These are phyloP conservation scores for Rhinichthys osculus DNA, from an alignment of 2,797 vertebrate genomes.

Conservation along the genomic window DNA sequence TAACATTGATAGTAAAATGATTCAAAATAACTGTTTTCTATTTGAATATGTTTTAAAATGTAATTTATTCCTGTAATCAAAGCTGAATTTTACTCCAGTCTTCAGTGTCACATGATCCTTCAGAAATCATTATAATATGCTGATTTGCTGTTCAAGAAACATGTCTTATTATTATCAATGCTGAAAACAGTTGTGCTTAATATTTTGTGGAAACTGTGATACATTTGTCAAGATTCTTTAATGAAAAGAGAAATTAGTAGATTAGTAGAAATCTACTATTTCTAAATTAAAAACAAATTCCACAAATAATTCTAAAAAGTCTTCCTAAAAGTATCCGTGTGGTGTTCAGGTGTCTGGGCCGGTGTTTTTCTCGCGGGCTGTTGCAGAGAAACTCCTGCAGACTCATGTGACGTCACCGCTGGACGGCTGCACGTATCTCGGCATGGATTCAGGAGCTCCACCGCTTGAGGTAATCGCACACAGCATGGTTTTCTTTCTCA, in stretches of 20 bases:
- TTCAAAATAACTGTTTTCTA: background rate
- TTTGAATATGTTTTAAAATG: background rate
- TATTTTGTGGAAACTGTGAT: background rate
- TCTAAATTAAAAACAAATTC: too few species aligned
- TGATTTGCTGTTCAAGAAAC: background rate
- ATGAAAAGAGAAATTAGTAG: too few species aligned
- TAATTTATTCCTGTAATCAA: background rate
- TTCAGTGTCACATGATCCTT: background rate
- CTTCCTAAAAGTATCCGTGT: background rate
- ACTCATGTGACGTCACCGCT: slow-evolving; percentile 89
- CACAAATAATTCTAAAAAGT: too few species aligned
- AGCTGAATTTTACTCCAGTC: background rate
- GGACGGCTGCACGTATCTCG: slow-evolving; percentile 94
- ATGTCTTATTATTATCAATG: background rate
- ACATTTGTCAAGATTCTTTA: background rate
- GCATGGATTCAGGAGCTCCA: slow-evolving; percentile 91
- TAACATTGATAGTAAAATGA: background rate
- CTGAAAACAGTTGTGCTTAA: background rate
- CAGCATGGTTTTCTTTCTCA: background rate
- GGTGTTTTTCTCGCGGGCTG: slow-evolving; percentile 87
- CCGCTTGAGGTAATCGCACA: slow-evolving; percentile 86
- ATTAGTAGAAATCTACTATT: too few species aligned
- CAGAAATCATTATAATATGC: background rate
- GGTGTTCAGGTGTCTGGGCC: slow-evolving; percentile 87
- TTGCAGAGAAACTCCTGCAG: slow-evolving; percentile 88